Evolutionary conservation across 2,888 invertebrate species (phyloP), one percentile per base, ranked within the genome.

Genomic region (Tillus elongatus): DNA sequence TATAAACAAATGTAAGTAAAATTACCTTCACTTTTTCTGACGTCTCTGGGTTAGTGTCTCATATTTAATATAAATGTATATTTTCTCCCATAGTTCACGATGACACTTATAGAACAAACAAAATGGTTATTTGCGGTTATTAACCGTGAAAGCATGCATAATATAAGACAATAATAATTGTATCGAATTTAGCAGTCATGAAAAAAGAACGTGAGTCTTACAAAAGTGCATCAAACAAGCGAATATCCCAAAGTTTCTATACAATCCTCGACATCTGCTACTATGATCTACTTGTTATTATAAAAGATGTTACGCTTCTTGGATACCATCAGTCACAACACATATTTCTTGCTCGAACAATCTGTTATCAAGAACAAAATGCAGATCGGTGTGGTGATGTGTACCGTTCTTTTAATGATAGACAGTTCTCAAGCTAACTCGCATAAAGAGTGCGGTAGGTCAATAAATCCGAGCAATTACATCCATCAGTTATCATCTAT

Each of bases 391-490:
- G n/a, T 19, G 24, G n/a, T 8, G 24, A n/a, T 19, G 24, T 8
- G 6, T 19, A 6, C n/a, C 24, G n/a, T 6, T n/a, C 24, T 19
- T 19, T 19, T 19, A 19, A 19, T 19, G 6, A n/a, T 19, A 6
- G 24, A 19, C n/a, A 19, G 6, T 8, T 8, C n/a, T 6, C 24
- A 19, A 6, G 24, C 24, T 8, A 19, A 19, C 24, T 6, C 6
- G 6, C 24, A 19, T 19, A 19, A 19, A 19, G 52, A 55, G 33
- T 60, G 58, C 39, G 47, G 50, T 10, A 55, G 56, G 43, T 45
- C 56, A 19, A 62, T 58, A 45, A 51, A 57, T 40, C 62, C 60
- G 6, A 51, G 53, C 34, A 58, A 59, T 41, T 63, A 60, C 46
- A 44, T 62, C 44, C 49, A 52, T 33, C 54, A 56, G 34, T 42